phyloP scores from a whole-genome alignment of 1,140 invertebrate species.

The Megalopta genalis region DNA sequence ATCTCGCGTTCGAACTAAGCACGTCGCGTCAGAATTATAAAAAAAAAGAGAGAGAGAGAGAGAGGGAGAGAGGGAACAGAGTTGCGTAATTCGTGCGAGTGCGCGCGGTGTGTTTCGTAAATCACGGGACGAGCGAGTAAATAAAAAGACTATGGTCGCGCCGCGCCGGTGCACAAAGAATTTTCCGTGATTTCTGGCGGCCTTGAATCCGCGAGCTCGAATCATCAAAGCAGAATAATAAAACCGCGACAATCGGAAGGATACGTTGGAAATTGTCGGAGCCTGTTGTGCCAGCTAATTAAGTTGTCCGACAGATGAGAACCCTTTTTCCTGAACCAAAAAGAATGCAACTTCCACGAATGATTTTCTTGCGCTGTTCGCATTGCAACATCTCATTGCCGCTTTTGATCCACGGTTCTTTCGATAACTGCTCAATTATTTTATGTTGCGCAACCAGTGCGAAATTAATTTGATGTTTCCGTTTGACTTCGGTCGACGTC shows the following conservation, averaged over 20 bases:
- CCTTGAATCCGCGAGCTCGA: conserved; percentile 4
- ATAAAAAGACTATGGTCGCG: neutral
- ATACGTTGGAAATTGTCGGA: neutral
- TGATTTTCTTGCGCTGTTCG: too few species aligned
- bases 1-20: neutral
- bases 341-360: too few species aligned
- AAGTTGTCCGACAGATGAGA: too few species aligned
- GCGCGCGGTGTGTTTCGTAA: neutral
- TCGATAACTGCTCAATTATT: too few species aligned
- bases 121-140: neutral
- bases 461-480: too few species aligned
- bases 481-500: too few species aligned
- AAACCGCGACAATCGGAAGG: neutral
- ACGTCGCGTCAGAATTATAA: neutral
- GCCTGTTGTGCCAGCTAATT: neutral
- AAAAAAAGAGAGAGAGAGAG: neutral
- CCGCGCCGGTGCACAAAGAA: neutral
- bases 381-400: too few species aligned
- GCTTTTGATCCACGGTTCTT: too few species aligned
- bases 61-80: neutral
- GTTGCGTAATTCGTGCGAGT: neutral
- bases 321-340: too few species aligned
- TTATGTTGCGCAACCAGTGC: too few species aligned
- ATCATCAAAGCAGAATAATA: conserved; percentile 1
- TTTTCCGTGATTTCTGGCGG: conserved; percentile 16